Base-by-base conservation (phyloP, 2,888 invertebrate species). In the Aquatica leii region DNA sequence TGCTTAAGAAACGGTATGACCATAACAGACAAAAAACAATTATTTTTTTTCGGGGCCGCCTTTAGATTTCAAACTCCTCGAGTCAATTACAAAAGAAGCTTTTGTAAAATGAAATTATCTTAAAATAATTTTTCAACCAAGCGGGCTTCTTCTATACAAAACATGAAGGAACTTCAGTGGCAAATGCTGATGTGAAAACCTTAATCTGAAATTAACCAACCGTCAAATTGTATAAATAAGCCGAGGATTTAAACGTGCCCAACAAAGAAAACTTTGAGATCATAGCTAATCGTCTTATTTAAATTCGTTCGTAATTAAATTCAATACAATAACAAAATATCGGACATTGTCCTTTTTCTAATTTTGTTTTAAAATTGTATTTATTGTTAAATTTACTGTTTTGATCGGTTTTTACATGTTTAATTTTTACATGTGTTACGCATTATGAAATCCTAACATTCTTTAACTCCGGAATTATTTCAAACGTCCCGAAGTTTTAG, bases 181-280 rank as follows among this genome's bases (percentile, higher is more conserved):
- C 46, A 18, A 17, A 55, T 55, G 55, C 31, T 55, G 55, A 34
- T 55, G 34, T 31, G 55, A 55, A 41, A 55, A 55, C 17, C 55
- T 55, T 55, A 55, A 55, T 55, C 55, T 24, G 21, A 55, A 55
- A 24, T 55, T 55, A 55, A 55, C 55, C 55, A 55, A 55, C 55
- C 55, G 55, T 55, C 40, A 46, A 55, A 55, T 55, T 55, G 55
- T 55, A 55, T 55, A 55, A 55, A 55, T 55, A 55, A 55, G 55
- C 46, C 35, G 17, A 49, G 56, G 56, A 57, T 49, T 49, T 49
- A 57, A 18, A 49, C 56, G 49, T 49, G 56, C 37, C 37, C 56
- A 46, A 57, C 20, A 57, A 57, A 49, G 56, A 37, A 55, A 48
- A 46, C 17, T 55, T 46, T 18, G 43, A 34, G 55, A 55, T 55